Evolutionary conservation across 2,888 invertebrate genomes (phyloP), one percentile per base, ranked within the genome.

Genomic region (Ariolimax columbianus): DNA sequence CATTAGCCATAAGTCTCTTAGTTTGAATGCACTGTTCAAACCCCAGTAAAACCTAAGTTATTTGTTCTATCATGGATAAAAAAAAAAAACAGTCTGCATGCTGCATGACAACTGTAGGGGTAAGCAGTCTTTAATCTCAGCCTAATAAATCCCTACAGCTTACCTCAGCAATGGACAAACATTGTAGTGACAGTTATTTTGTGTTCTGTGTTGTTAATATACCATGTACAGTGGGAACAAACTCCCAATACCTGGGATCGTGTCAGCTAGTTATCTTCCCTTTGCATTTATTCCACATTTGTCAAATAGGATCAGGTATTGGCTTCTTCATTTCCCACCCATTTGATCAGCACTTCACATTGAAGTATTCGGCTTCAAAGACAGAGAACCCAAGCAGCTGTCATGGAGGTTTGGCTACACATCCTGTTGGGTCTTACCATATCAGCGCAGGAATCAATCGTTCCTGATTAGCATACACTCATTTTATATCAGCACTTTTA

Each of bases 291-390:
- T 33, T 30, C 33, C 3, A 70, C n/a, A 23, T 14, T 78, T 79
- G 19, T 14, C 43, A 43, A 7, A 26, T 82, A 87, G 87, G 87
- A 14, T 84, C 78, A 19, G 85, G 81, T n/a, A 11, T 70, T 40
- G 87, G 87, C n/a, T 87, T 86, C 84, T 86, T 80, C 68, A 30
- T 87, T 43, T 87, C 84, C 38, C 85, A 85, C 11, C 78, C 82
- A 14, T 36, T 87, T 30, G 63, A 82, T 36, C 75, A 86, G 30
- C 72, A 38, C 6, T 66, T 55, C n/a, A 79, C 66, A 19, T 55
- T 55, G 14, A 73, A 73, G 47, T 84, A 51, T 51, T 47, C 33
- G 14, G 0, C 75, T 3, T n/a, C 19, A 23, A 47, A 33, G 75
- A 51, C 19, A 75, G n/a, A 47, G 30, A 47, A n/a, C 33, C 7